phyloP scores from a whole-genome alignment of 2,113 vertebrate species.

The Poeciliopsis turrubarensis region DNA sequence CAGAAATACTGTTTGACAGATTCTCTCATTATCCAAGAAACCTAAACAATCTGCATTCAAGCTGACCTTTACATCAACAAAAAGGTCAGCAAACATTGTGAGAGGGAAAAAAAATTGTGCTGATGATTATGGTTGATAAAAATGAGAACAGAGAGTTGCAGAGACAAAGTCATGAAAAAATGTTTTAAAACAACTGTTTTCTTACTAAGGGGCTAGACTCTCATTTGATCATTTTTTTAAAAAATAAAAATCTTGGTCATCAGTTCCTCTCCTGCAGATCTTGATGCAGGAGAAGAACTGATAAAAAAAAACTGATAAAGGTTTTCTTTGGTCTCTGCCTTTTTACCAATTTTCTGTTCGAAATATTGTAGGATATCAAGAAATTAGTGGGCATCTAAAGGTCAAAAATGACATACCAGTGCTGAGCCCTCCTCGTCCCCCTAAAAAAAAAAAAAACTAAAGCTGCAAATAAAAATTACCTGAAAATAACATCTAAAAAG shows the following conservation, averaged over 20 bases:
- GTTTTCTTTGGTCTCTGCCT: neutral
- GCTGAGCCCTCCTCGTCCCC: neutral
- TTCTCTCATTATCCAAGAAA: constrained; percentile 30
- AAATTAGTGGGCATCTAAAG: neutral
- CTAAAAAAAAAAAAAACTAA: neutral
- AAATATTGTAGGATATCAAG: neutral
- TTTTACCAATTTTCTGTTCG: neutral
- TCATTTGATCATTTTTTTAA: neutral
- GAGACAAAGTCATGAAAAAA: constrained; percentile 16
- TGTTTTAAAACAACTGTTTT: neutral
- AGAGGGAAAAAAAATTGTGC: constrained; percentile 14
- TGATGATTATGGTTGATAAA: constrained; percentile 28
- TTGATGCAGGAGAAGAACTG: too few relatives aligned
- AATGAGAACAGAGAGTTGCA: neutral
- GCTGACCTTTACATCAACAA: constrained; percentile 53
- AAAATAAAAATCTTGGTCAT: neutral
- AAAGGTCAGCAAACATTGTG: constrained; percentile 46
- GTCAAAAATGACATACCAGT: neutral
- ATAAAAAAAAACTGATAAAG: neutral
- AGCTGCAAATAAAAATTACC: neutral
- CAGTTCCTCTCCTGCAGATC: neutral
- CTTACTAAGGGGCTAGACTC: neutral
- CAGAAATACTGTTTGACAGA: constrained; percentile 34
- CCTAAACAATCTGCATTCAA: constrained; percentile 33
- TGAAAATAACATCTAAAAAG: neutral